Conservation (phyloP, 2,888 invertebrate species). For the Cheilosia vulpina region DNA sequence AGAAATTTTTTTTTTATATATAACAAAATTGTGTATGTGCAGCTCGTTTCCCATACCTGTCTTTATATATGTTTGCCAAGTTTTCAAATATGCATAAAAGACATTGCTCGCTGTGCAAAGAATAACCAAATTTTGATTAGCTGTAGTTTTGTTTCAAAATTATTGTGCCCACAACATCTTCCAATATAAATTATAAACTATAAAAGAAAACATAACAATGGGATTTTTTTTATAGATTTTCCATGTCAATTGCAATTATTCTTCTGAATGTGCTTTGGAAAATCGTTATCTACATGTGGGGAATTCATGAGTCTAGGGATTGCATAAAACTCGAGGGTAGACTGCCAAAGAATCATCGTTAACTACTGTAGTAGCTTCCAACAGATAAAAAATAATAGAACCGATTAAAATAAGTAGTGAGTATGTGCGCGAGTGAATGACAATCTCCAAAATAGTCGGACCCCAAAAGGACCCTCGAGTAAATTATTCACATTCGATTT, state of each 20-base stretch:
- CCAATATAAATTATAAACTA: not conserved
- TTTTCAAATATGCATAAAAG: not conserved
- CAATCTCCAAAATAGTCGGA: not conserved
- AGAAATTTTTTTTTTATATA: not conserved
- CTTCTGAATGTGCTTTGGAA: not conserved
- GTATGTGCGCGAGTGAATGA: constrained; percentile 14
- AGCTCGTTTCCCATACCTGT: not conserved
- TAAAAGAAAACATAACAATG: not conserved
- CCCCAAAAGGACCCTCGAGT: not conserved
- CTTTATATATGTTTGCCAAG: not conserved
- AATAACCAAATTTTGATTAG: not conserved
- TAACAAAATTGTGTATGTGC: constrained; percentile 4
- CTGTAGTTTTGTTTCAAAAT: not conserved
- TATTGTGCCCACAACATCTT: not conserved
- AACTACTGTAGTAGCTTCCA: not conserved
- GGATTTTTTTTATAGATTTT: constrained; percentile 16
- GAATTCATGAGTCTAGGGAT: not conserved
- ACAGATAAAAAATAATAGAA: not conserved
- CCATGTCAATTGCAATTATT: not conserved
- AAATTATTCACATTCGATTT: not conserved
- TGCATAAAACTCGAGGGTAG: constrained; percentile 7
- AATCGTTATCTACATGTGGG: constrained; percentile 25
- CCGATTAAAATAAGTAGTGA: not conserved
- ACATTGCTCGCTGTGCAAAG: not conserved
- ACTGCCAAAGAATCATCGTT: not conserved